Evolutionary conservation across 2,888 invertebrate genomes (phyloP).

Genomic region (Agrenia bidenticulata): DNA sequence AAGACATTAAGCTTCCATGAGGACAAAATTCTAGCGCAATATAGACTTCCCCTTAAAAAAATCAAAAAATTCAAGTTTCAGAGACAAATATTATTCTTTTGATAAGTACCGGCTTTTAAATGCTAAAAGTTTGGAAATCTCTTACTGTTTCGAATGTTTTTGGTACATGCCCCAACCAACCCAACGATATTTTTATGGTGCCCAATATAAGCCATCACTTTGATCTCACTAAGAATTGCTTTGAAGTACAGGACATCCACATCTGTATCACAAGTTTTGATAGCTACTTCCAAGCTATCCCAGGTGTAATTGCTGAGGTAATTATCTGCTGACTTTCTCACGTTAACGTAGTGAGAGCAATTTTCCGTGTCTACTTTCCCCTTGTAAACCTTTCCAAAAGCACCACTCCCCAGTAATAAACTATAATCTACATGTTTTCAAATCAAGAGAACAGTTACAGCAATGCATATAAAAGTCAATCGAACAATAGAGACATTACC

Average conservation of each 20-base stretch:
- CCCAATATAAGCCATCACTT: slow-evolving; percentile 10
- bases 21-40: slow-evolving; percentile 8
- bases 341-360: too few species aligned
- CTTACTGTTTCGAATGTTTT: slow-evolving; percentile 6
- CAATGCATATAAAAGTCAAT: too few species aligned
- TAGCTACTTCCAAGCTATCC: background rate
- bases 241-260: slow-evolving; percentile 11
- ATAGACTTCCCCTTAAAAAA: background rate
- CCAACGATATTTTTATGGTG: slow-evolving; percentile 7
- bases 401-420: too few species aligned
- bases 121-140: too few species aligned
- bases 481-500: too few species aligned
- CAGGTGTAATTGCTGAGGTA: too few species aligned
- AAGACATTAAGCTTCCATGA: background rate
- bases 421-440: too few species aligned
- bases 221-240: background rate
- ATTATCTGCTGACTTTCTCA: background rate
- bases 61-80: too few species aligned
- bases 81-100: too few species aligned
- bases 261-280: slow-evolving; percentile 4
- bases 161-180: background rate
- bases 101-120: too few species aligned
- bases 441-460: too few species aligned
- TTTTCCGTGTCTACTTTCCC: background rate
- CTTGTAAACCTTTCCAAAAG: slow-evolving; percentile 9